Evolutionary conservation across 1,140 invertebrate species (phyloP), one percentile per base, ranked within the genome.

Genomic region (Megalopta genalis): DNA sequence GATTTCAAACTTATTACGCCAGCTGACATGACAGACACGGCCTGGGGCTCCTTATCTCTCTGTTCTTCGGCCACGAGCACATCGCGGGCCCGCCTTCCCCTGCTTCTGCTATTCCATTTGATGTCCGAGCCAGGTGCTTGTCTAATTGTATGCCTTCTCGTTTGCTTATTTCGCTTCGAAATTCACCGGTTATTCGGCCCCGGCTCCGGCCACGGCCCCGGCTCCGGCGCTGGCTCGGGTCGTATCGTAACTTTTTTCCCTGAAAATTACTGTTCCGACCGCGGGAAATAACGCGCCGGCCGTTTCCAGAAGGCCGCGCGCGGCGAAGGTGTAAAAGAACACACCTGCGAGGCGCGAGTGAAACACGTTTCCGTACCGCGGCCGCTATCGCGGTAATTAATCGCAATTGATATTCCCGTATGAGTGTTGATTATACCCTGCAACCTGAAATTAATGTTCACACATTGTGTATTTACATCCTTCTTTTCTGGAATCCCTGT

Each of bases 1-100:
- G 82, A 91, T 91, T 91, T 90, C 88, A 90, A 90, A 91, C 88
- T 90, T 90, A 88, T 89, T 90, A 88, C 88, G 83, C 77, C 80
- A 81, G 80, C 86, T 90, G 89, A 90, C 88, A 85, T 87, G 88
- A 88, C 80, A 82, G 86, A 88, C 86, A 86, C 86, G 79, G 83
- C 87, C 85, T 49, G 71, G 59, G 82, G 87, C 80, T 73, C 70
- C 81, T 78, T 85, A 60, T 73, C 75, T 75, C 82, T 64, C 77
- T 71, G 76, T 78, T 72, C 59, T 68, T 72, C 75, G 62, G 57
- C 80, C 76, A 80, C 64, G 42, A 67, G 70, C 71, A 52, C 68
- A 72, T 72, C 70, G 72, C 32, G 27, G 65, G 21, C 66, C 74
- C 18, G 27, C 59, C 69, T 69, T 62, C 81, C 64, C 59, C 64